phyloP scores from a whole-genome alignment of 2,113 vertebrate genomes.

The Ophiodon elongatus region DNA sequence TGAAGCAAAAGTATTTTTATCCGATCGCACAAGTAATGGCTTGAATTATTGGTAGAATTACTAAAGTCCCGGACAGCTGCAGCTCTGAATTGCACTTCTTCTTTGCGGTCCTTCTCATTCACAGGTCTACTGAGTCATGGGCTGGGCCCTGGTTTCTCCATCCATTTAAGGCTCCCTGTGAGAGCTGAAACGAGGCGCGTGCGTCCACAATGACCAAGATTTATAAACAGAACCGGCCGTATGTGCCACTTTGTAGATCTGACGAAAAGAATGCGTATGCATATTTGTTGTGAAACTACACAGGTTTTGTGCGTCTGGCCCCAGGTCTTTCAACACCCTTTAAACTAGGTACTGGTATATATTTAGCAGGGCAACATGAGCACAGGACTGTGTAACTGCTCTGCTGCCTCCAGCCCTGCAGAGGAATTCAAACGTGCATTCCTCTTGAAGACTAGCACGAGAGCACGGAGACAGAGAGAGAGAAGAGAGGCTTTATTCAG shows the following conservation, averaged over 20 bases:
- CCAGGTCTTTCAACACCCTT: not conserved
- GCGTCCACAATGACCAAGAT: not conserved
- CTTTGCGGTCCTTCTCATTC: not conserved
- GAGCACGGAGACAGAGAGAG: slow-evolving; percentile 20
- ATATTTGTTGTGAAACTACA: not conserved
- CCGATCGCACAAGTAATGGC: too few species aligned
- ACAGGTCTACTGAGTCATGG: not conserved
- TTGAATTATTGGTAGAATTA: not conserved
- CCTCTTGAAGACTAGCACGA: slow-evolving; percentile 72
- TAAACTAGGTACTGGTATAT: not conserved
- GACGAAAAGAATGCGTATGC: not conserved
- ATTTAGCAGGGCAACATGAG: slow-evolving; percentile 52
- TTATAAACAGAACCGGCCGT: not conserved
- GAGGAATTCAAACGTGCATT: slow-evolving; percentile 75
- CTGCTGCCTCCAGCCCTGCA: slow-evolving; percentile 50
- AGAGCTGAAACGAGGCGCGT: not conserved
- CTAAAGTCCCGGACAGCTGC: too few species aligned
- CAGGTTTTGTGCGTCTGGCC: not conserved
- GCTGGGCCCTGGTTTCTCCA: not conserved
- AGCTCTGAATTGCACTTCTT: not conserved
- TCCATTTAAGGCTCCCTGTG: not conserved
- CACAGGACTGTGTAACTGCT: slow-evolving; percentile 26
- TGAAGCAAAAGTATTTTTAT: too few species aligned
- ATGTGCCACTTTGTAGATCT: not conserved
- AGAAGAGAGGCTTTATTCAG: slow-evolving; percentile 45